Evolutionary conservation across 2,113 vertebrate genomes (phyloP).

Genomic region (Varanus salvator): DNA sequence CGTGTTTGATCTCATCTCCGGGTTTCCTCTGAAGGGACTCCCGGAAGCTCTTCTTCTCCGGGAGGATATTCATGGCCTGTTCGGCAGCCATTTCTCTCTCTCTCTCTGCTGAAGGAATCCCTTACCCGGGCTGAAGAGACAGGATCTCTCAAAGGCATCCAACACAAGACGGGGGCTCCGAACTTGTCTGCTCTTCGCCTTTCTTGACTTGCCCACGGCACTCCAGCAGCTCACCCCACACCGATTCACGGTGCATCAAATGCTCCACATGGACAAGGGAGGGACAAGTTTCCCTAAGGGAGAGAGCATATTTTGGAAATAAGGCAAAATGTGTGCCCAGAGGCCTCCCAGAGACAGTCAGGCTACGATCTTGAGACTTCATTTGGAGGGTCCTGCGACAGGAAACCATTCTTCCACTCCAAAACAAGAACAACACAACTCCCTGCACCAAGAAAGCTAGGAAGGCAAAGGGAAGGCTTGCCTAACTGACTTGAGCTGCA

Average conservation of each 20-base stretch:
- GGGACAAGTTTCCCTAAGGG: not conserved
- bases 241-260: accelerated
- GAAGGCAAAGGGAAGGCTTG: too few relatives aligned
- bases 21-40: slow-evolving; percentile 4
- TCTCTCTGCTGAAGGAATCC: too few relatives aligned
- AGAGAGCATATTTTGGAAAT: not conserved
- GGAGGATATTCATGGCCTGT: not conserved
- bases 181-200: not conserved
- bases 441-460: too few relatives aligned
- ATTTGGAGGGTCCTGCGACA: too few relatives aligned
- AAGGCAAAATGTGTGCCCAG: accelerated
- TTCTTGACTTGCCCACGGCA: not conserved
- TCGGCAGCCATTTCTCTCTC: not conserved
- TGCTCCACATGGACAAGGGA: not conserved
- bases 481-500: not conserved
- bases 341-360: not conserved
- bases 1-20: slow-evolving; percentile 12
- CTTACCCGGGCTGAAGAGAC: not conserved
- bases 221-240: too few relatives aligned
- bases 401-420: too few relatives aligned
- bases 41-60: not conserved
- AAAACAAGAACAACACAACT: too few relatives aligned
- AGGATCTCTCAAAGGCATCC: not conserved
- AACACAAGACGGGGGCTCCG: not conserved
- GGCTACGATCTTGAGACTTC: not conserved